These are phyloP conservation scores for Alectura lathami DNA, from an alignment of 2,113 vertebrate genomes.

Conservation along the genomic window DNA sequence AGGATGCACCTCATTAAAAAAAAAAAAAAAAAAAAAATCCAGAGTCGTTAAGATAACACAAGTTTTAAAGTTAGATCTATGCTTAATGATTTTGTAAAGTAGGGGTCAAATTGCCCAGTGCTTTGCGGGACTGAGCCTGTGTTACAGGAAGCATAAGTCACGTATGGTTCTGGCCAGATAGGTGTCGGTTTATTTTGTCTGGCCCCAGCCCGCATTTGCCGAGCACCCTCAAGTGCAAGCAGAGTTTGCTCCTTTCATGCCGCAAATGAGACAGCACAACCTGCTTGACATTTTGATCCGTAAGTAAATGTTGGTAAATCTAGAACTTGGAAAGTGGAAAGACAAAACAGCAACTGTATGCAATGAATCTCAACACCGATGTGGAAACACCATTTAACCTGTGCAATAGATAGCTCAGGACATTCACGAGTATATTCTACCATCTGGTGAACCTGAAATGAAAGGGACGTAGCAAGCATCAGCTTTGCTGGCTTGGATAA, in stretches of 20 bases:
- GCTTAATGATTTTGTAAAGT: neutral
- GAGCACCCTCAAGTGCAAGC: neutral
- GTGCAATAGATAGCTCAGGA: neutral
- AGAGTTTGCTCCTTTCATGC: neutral
- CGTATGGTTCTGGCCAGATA: neutral
- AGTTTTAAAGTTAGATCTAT: neutral
- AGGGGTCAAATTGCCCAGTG: neutral
- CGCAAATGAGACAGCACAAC: neutral
- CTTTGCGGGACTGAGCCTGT: neutral
- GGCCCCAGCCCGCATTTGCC: neutral
- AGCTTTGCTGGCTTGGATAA: neutral
- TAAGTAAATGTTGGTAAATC: neutral
- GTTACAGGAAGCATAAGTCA: neutral
- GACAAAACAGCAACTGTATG: neutral
- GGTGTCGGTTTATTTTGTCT: neutral
- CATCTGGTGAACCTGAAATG: neutral
- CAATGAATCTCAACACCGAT: neutral
- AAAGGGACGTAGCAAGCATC: neutral
- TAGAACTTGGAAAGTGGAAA: neutral
- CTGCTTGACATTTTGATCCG: neutral
- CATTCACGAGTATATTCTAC: neutral
- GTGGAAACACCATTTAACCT: neutral
- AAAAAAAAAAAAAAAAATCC: no score
- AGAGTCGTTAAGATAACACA: neutral
- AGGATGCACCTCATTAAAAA: neutral